Evolutionary conservation across 2,888 invertebrate genomes (phyloP), one percentile per base, ranked within the genome.

Genomic region (Dicycla oo): DNA sequence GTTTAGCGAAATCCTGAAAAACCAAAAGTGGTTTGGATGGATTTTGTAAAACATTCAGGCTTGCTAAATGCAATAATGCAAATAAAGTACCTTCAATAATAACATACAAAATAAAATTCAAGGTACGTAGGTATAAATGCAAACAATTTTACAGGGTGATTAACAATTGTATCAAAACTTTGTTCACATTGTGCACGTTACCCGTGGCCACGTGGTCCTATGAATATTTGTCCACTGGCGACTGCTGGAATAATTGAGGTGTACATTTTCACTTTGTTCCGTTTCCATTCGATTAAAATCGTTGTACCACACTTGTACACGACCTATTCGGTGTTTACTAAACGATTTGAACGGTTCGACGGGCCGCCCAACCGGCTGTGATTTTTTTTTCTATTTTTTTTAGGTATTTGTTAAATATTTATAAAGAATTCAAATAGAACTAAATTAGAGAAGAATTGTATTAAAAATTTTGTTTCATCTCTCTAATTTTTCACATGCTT

Each of bases 181-280:
- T 83, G 86, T 83, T 75, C 86, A 82, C 78, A 87, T 85, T 84
- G 87, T 85, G 84, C 88, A 88, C 87, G 89, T 87, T 88, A 90
- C 90, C 87, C 84, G 86, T 88, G 88, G 87, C 87, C 89, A 88
- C 89, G 91, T 90, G 92, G 92, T 92, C 92, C 91, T 91, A 90
- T 92, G 92, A 92, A 91, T 93, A 94, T 95, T 94, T 94, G 94
- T 94, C 94, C 94, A 92, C 91, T 90, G 91, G 89, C 93, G 91
- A 88, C 90, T 89, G 93, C 91, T 93, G 92, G 95, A 95, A 95
- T 95, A 95, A 95, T 95, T 95, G 95, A 95, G 95, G 95, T 95
- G 95, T 95, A 94, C 95, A 95, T 95, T 95, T 95, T 95, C 95
- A 95, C 95, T 95, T 95, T 95, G 95, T 95, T 94, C 95, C 93